Evolutionary conservation across 2,888 invertebrate species (phyloP).

Genomic region (Acrobasis repandana): DNA sequence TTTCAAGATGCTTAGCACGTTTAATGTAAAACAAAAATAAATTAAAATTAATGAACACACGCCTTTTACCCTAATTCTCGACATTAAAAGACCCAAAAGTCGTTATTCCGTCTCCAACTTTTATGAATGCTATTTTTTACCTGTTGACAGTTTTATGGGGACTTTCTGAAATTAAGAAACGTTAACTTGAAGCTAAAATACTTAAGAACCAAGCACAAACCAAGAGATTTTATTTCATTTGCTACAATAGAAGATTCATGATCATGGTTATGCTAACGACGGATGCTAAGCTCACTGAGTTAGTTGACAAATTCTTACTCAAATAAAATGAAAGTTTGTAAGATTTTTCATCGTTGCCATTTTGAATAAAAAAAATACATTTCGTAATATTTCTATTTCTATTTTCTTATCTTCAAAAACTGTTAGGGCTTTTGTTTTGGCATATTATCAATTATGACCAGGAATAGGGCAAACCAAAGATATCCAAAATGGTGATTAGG

Average conservation of each 20-base stretch:
- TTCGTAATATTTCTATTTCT: too few relatives aligned
- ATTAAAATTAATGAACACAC: slow-evolving; percentile 14
- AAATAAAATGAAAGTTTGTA: not conserved
- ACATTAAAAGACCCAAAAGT: slow-evolving; percentile 13
- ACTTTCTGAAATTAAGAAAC: slow-evolving; percentile 12
- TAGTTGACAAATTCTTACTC: not conserved
- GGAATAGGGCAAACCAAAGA: too few relatives aligned
- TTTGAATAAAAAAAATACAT: too few relatives aligned
- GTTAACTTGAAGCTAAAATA: slow-evolving; percentile 4
- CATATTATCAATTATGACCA: too few relatives aligned
- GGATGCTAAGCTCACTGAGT: not conserved
- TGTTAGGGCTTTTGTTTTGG: too few relatives aligned
- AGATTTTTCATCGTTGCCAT: not conserved
- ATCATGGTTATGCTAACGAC: not conserved
- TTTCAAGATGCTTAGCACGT: not conserved
- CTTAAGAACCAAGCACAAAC: too few relatives aligned
- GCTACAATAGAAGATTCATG: slow-evolving; percentile 2
- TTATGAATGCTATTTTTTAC: slow-evolving; percentile 19
- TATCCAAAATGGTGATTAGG: too few relatives aligned
- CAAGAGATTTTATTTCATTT: not conserved
- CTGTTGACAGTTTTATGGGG: slow-evolving; percentile 15
- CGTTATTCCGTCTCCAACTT: slow-evolving; percentile 16
- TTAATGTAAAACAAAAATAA: not conserved
- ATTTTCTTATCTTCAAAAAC: too few relatives aligned
- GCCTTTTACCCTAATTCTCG: slow-evolving; percentile 6